phyloP scores from a whole-genome alignment of 2,888 invertebrate genomes.

The Pasiphila rectangulata region DNA sequence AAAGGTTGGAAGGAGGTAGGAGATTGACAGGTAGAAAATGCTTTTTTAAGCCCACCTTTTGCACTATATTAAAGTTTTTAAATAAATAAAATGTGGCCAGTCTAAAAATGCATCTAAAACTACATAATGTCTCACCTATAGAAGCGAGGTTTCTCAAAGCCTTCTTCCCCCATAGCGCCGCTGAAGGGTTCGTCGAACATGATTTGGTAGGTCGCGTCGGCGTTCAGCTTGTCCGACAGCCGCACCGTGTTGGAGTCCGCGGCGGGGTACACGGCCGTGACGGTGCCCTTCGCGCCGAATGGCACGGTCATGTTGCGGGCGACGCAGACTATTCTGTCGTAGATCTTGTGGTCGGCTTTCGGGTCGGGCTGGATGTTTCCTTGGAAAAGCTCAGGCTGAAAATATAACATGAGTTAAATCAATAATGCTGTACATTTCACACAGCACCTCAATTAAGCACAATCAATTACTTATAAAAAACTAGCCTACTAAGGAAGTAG shows the following conservation, averaged over 20 bases:
- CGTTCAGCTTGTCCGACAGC: conserved; percentile 73
- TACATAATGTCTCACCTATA: conserved; percentile 51
- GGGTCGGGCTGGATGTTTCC: conserved; percentile 85
- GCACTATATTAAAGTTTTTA: too few relatives aligned
- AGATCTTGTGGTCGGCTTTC: conserved; percentile 83
- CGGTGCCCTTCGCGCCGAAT: conserved; percentile 90
- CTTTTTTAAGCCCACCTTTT: too few relatives aligned
- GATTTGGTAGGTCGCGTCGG: conserved; percentile 84
- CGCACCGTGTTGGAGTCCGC: conserved; percentile 65
- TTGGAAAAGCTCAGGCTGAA: conserved; percentile 73
- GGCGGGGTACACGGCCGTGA: conserved; percentile 84
- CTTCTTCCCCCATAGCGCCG: conserved; percentile 56
- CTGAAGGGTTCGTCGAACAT: conserved; percentile 47
- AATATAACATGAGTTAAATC: too few relatives aligned
- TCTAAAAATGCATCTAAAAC: too few relatives aligned
- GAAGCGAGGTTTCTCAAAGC: conserved; percentile 41
- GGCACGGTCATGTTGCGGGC: conserved; percentile 89
- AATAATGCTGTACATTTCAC: too few relatives aligned
- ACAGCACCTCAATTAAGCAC: too few relatives aligned
- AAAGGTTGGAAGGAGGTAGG: too few relatives aligned
- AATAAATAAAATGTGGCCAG: too few relatives aligned
- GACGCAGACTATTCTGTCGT: conserved; percentile 92
- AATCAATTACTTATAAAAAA: too few relatives aligned
- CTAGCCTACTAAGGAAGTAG: too few relatives aligned
- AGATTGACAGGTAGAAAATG: too few relatives aligned